Conservation (phyloP, 2,113 vertebrate species). For the Gallinago undulata region DNA sequence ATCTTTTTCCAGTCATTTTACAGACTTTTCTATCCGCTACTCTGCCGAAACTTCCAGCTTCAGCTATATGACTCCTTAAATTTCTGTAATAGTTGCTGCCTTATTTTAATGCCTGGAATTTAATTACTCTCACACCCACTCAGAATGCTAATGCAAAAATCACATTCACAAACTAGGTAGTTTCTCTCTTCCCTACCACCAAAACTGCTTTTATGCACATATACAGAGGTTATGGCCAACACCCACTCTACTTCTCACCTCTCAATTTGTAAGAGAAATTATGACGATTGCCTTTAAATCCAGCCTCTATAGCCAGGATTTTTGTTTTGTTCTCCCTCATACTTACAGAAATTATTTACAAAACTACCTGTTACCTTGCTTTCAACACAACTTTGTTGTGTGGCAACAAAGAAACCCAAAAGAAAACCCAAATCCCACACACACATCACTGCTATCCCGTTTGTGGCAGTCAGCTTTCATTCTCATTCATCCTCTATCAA, state of each 20-base stretch:
- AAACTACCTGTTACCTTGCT: neutral
- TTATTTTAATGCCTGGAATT: neutral
- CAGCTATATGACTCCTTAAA: neutral
- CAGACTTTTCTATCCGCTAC: neutral
- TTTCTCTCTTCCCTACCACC: neutral
- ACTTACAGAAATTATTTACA: neutral
- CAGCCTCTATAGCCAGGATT: neutral
- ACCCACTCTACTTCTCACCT: neutral
- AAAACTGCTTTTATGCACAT: neutral
- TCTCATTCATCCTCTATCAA: neutral
- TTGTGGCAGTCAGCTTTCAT: neutral
- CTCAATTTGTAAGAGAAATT: neutral
- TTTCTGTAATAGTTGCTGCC: neutral
- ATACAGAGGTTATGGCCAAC: fast-evolving
- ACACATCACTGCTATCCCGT: neutral
- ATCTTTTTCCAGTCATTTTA: neutral
- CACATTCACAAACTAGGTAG: neutral
- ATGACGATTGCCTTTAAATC: neutral
- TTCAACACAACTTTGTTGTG: neutral
- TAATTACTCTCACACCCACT: neutral
- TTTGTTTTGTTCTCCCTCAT: neutral
- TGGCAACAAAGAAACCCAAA: neutral
- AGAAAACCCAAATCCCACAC: neutral
- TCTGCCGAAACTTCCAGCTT: neutral
- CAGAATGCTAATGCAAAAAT: neutral